Evolutionary conservation across 2,113 vertebrate genomes (phyloP), one percentile per base, ranked within the genome.

Genomic region (Phaethornis superciliosus): DNA sequence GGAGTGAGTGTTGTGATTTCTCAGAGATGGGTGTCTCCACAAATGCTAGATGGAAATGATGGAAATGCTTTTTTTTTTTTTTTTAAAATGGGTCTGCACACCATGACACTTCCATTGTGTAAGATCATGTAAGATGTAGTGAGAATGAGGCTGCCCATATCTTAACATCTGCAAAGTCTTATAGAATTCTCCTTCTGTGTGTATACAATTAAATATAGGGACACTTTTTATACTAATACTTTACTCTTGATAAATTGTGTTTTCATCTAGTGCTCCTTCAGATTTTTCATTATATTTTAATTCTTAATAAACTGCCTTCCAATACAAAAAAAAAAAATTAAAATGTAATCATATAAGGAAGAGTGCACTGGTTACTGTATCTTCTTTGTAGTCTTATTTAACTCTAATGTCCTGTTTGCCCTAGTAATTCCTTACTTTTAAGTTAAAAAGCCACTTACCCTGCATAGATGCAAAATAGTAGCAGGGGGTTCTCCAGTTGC

Each of bases 361-460:
- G 40, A 78, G 7, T 12, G 19, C 67, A n/a, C 21, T 90, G 35
- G 26, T 81, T 91, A 59, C 47, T 64, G 1, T 14, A 42, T 87
- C 28, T 60, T 83, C 28, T 75, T 88, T 3, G 1, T 49, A 40
- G 46, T 81, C 68, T 54, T 79, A 28, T 35, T 80, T 47, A 88
- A 46, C 12, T 60, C 4, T n/a, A 44, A 65, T 62, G 32, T 68
- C 30, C 12, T 90, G 24, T 60, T 86, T 86, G 30, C 11, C 30
- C 30, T 69, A 37, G 33, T 88, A 76, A 76, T 77, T 87, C 21
- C 42, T 55, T 23, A 13, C 24, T 69, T 71, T 1, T 49, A 89
- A 64, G 4, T 65, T 83, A 83, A 86, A 80, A 81, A 69, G 42
- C 47, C 15, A 15, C 58, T 95, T 85, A 58, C 82, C 35, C 49